A percentile compares a stretch with the other conserved stretches of the same genome.
These are phyloP conservation scores for Liposcelis brunnea DNA, from an alignment of 2,888 invertebrate genomes.

Conservation along the genomic window DNA sequence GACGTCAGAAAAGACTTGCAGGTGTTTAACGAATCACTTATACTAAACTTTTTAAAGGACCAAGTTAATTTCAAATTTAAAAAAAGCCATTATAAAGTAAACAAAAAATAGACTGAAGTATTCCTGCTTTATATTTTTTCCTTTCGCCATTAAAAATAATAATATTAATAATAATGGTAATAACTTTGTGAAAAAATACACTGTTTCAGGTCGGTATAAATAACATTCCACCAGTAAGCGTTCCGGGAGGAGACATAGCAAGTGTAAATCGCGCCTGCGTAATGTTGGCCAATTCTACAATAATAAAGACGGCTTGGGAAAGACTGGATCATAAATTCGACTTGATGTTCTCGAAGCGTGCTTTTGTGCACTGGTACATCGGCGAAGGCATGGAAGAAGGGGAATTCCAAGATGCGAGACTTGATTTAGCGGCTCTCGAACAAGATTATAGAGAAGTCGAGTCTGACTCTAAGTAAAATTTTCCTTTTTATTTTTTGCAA, in stretches of 20 bases:
- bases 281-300: slow-evolving; percentile 67
- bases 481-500: no score
- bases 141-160: no score
- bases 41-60: no score
- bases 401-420: slow-evolving; percentile 28
- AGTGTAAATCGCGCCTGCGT: slow-evolving; percentile 37
- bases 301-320: slow-evolving; percentile 41
- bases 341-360: slow-evolving; percentile 40
- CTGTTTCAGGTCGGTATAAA: slow-evolving; percentile 47
- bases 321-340: slow-evolving; percentile 41
- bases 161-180: no score
- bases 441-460: slow-evolving; percentile 25
- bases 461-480: no score
- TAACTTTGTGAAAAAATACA: no score
- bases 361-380: slow-evolving; percentile 44
- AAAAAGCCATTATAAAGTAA: slow-evolving; percentile 1
- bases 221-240: slow-evolving; percentile 54
- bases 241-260: slow-evolving; percentile 31
- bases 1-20: no score
- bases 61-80: no score
- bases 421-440: slow-evolving; percentile 28
- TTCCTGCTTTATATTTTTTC: no score
- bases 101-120: no score
- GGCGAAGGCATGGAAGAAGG: slow-evolving; percentile 41
- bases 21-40: no score